A percentile compares a stretch with the other conserved stretches of the same genome.
Conservation (phyloP, 2,113 vertebrate genomes). For the Lanius collurio region DNA sequence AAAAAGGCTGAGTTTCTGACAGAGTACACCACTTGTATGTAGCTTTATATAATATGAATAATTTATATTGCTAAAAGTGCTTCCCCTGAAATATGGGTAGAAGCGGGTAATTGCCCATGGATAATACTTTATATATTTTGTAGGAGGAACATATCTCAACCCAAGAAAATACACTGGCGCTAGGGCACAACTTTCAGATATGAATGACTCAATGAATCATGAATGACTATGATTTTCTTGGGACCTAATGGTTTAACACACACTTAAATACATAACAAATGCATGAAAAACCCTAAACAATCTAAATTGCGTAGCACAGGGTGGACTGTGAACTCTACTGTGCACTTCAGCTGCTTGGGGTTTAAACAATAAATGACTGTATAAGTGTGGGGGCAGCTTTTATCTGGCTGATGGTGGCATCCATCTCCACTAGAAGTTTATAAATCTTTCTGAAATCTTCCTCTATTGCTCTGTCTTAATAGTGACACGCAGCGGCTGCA, state of each 20-base stretch:
- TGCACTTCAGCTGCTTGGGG: neutral
- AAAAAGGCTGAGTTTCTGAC: conserved; percentile 35
- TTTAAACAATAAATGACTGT: conserved; percentile 51
- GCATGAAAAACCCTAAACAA: conserved; percentile 34
- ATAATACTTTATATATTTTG: conserved; percentile 74
- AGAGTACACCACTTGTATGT: conserved; percentile 45
- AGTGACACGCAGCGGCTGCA: conserved; percentile 29
- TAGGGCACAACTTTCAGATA: conserved; percentile 66
- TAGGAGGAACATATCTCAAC: conserved; percentile 67
- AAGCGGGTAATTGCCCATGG: conserved; percentile 70
- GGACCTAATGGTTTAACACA: conserved; percentile 65
- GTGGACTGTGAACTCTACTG: conserved; percentile 25
- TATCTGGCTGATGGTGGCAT: neutral
- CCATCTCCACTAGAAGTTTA: neutral
- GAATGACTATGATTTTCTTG: conserved; percentile 68
- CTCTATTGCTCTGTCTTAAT: conserved; percentile 21
- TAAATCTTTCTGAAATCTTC: conserved; percentile 30
- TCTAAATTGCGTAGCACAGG: neutral
- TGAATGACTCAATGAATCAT: conserved; percentile 74
- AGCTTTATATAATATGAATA: conserved; percentile 70
- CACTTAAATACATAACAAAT: conserved; percentile 64
- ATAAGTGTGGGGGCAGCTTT: neutral
- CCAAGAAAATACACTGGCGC: conserved; percentile 44
- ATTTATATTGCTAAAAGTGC: conserved; percentile 70
- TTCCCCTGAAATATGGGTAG: conserved; percentile 63